phyloP scores from a whole-genome alignment of 2,113 vertebrate genomes.

The Rynchops niger region DNA sequence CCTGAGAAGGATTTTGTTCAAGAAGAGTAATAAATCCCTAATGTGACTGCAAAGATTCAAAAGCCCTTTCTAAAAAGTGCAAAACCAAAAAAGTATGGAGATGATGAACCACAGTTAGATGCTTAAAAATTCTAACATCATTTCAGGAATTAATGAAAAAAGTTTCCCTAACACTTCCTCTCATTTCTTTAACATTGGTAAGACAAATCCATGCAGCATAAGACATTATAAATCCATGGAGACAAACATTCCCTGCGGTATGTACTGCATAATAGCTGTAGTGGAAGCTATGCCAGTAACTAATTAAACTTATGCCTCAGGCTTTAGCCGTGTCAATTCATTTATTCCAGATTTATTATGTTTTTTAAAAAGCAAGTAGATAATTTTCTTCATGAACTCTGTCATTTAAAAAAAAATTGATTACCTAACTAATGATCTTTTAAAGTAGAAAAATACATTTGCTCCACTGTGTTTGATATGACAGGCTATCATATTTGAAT shows the following conservation, averaged over 20 bases:
- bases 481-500: neutral
- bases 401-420: neutral
- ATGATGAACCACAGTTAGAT: neutral
- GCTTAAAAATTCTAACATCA: neutral
- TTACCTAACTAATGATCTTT: neutral
- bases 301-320: constrained; percentile 37
- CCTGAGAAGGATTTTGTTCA: neutral
- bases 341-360: neutral
- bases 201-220: neutral
- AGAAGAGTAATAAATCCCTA: neutral
- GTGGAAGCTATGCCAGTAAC: constrained; percentile 15
- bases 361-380: constrained; percentile 23
- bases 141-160: neutral
- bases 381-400: neutral
- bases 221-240: constrained; percentile 5
- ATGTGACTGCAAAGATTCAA: neutral
- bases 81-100: neutral
- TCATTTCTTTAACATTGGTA: neutral
- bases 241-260: constrained; percentile 15
- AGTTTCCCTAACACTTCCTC: neutral
- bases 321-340: constrained; percentile 17
- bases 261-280: neutral
- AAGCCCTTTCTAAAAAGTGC: neutral
- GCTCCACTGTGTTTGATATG: neutral
- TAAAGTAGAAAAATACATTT: constrained; percentile 2